Conservation (phyloP, 1,140 invertebrate species). For the Piezodorus guildinii region DNA sequence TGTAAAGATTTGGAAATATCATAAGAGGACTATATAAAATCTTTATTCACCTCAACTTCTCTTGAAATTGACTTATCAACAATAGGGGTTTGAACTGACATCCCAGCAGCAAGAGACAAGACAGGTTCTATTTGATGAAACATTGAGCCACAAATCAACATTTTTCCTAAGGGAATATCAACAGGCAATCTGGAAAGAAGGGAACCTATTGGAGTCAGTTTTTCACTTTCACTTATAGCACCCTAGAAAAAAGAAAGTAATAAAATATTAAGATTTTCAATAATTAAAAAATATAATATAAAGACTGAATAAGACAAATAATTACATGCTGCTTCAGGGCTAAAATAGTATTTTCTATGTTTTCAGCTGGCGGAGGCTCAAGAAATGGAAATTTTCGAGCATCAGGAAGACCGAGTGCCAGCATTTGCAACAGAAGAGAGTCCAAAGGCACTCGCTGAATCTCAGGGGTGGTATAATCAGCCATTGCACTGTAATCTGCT, state of each 20-base stretch:
- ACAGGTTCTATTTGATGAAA: conserved; percentile 87
- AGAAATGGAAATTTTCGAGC: conserved; percentile 90
- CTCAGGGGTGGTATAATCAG: conserved; percentile 76
- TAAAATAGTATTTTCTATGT: conserved; percentile 75
- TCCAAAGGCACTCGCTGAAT: conserved; percentile 86
- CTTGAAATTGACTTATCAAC: conserved; percentile 16
- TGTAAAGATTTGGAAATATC: neutral
- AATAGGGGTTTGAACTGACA: conserved; percentile 80
- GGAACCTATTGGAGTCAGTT: conserved; percentile 79
- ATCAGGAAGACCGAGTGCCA: conserved; percentile 85
- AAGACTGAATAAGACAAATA: conserved; percentile 25
- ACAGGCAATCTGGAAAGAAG: conserved; percentile 83
- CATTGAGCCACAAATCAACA: conserved; percentile 84
- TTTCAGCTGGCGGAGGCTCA: conserved; percentile 70
- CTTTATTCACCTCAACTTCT: conserved; percentile 2
- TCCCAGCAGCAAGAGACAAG: conserved; percentile 75
- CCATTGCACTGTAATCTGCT: conserved; percentile 65
- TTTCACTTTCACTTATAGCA: conserved; percentile 71
- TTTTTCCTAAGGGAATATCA: conserved; percentile 91
- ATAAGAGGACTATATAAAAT: conserved; percentile 8
- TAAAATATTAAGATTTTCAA: no score
- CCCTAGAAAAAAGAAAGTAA: conserved; percentile 40
- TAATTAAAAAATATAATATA: neutral
- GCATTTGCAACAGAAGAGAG: conserved; percentile 85
- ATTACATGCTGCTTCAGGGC: conserved; percentile 78